Base-by-base conservation (phyloP, 2,797 vertebrate species). In the Smutsia temminckii region DNA sequence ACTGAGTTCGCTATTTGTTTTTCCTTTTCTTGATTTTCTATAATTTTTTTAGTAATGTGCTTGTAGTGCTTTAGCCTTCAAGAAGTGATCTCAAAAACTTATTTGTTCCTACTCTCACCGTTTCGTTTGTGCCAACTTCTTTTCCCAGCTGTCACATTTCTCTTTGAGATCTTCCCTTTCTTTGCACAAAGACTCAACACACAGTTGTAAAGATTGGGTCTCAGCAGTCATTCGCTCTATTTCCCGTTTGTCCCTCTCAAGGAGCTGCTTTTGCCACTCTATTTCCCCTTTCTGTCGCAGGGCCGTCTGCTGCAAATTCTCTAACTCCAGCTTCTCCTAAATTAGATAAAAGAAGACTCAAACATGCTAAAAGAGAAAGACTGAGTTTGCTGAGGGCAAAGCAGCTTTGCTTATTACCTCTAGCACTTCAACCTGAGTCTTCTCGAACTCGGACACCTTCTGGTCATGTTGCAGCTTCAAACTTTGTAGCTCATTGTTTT, bases 291-390 rank as follows among this genome's bases (percentile, higher is more conserved):
- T 98, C 95, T 98, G 98, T 53, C 95, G 93, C 95, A 98, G 98
- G 2, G 97, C 91, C 3, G 97, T 89, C 49, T 97, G 97, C 96
- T 98, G 98, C 85, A 98, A 72, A 27, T 69, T 91, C 97, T 99
- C 98, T 89, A 99, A 37, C 68, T 98, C 98, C 27, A 98, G 57
- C 77, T 98, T 98, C 93, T 98, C 98, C 99, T 99, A n/a, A 40
- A 85, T 51, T 69, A 91, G 68, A 85, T 16, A 85, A 85, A 78
- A 88, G 86, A 89, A 27, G 42, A 42, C 59, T 95, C 51, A 94
- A 25, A 71, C 3, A 51, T 8, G 29, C 34, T 23, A 40, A 40
- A 32, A 72, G 57, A 61, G 64, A 55, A 84, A 68, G 74, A 40
- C 46, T 61, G 27, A 53, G 51, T 75, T 21, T 64, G n/a, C 29